Evolutionary conservation across 1,140 invertebrate species (phyloP).

Genomic region (Conopomorpha cramerella): DNA sequence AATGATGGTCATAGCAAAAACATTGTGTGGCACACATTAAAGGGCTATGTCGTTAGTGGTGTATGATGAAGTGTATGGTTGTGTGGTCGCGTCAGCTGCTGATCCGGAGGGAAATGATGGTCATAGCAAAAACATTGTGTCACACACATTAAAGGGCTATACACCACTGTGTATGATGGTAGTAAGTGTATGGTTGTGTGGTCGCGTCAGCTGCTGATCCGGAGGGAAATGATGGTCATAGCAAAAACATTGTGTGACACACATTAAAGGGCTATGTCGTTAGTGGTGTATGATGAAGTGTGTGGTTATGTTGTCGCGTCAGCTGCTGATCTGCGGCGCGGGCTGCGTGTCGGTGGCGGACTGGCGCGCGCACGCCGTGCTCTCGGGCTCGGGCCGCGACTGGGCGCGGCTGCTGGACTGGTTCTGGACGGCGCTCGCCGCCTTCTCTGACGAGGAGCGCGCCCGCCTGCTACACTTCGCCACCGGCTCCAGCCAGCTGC

Average conservation of each 20-base stretch:
- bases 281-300: no score
- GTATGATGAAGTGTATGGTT: not conserved
- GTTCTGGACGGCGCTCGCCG: slow-evolving; percentile 93
- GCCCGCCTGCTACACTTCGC: slow-evolving; percentile 91
- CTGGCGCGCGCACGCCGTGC: slow-evolving; percentile 84
- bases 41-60: no score
- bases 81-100: slow-evolving; percentile 68
- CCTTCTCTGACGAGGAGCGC: slow-evolving; percentile 93
- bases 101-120: slow-evolving; percentile 90
- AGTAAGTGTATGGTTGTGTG: not conserved
- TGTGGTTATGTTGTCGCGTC: slow-evolving; percentile 17
- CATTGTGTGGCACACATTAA: no score
- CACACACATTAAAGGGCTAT: no score
- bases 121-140: no score
- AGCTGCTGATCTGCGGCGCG: slow-evolving; percentile 90
- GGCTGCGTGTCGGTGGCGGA: slow-evolving; percentile 92
- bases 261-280: no score
- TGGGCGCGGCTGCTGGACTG: slow-evolving; percentile 86
- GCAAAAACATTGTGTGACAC: no score
- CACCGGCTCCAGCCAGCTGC: slow-evolving; percentile 90
- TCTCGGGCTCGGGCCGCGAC: slow-evolving; percentile 81
- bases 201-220: slow-evolving; percentile 77
- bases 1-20: no score
- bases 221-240: no score
- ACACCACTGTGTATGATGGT: no score